Percentiles rank a stretch among this genome's conserved stretches.
Conservation (phyloP, 2,113 vertebrate species). For the Psammodynastes pulverulentus region DNA sequence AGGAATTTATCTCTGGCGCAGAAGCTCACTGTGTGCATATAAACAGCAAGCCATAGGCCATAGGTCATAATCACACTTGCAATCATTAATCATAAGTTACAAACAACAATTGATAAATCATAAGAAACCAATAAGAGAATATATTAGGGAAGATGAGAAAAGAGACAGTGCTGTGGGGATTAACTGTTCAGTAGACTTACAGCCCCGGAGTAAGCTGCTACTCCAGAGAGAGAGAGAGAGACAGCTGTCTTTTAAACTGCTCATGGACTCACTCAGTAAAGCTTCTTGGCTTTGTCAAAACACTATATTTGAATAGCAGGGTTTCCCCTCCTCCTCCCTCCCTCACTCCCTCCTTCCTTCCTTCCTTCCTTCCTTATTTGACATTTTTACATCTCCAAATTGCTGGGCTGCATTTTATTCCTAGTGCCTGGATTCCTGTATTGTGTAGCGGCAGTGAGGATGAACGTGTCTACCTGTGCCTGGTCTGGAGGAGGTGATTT, state of each 20-base stretch:
- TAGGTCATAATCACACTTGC: background rate
- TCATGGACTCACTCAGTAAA: background rate
- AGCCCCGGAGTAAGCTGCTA: background rate
- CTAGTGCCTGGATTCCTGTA: background rate
- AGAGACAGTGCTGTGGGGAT: background rate
- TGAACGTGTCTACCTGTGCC: background rate
- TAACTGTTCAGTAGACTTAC: background rate
- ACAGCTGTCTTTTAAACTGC: background rate
- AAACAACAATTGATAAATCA: background rate
- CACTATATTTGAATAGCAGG: background rate
- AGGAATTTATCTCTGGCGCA: background rate
- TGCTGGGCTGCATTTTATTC: background rate
- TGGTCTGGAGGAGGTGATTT: background rate
- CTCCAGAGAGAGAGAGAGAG: background rate
- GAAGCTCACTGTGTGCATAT: background rate
- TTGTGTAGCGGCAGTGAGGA: background rate
- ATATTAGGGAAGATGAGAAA: background rate
- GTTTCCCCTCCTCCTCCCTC: fast-evolving
- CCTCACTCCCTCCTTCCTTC: background rate
- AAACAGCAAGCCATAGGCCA: background rate
- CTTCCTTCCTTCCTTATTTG: background rate
- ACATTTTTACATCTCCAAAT: background rate
- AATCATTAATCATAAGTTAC: background rate
- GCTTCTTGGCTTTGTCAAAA: background rate
- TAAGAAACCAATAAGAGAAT: background rate